These are phyloP conservation scores for Heliothis subflexa DNA, from an alignment of 1,140 invertebrate species.

Conservation along the genomic window DNA sequence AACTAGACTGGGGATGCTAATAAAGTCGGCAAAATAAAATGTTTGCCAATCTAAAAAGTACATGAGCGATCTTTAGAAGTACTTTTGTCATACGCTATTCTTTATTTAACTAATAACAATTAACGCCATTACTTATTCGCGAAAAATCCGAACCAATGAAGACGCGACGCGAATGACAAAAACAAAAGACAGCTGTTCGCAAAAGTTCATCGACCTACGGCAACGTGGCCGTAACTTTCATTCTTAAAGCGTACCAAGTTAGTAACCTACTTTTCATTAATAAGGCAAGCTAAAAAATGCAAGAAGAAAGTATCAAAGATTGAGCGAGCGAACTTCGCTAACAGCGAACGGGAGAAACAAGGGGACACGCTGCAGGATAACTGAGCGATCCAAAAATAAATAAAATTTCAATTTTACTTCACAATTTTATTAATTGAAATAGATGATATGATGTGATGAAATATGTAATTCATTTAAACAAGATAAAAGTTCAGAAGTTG, in stretches of 20 bases:
- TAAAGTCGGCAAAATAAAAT: no score
- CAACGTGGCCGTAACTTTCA: slow-evolving; percentile 84
- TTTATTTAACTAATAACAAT: neutral
- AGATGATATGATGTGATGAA: no score
- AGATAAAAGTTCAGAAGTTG: no score
- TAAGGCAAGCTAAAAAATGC: slow-evolving; percentile 85
- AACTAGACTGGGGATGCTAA: no score
- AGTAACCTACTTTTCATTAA: slow-evolving; percentile 86
- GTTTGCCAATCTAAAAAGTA: no score
- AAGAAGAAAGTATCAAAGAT: slow-evolving; percentile 86
- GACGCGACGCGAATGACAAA: slow-evolving; percentile 58
- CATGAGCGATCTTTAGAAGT: no score
- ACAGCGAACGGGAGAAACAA: slow-evolving; percentile 58
- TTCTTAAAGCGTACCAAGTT: slow-evolving; percentile 84
- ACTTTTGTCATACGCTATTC: no score
- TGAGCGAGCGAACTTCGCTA: slow-evolving; percentile 83
- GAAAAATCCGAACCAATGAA: neutral
- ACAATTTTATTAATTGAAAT: no score
- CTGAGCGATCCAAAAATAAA: neutral
- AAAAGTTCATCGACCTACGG: slow-evolving; percentile 80
- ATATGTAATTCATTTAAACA: no score
- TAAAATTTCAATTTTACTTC: no score
- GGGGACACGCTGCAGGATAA: slow-evolving; percentile 57
- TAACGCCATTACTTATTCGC: neutral
- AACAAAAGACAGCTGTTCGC: slow-evolving; percentile 81